Evolutionary conservation across 2,113 vertebrate genomes (phyloP).

Genomic region (Tachysurus vachellii): DNA sequence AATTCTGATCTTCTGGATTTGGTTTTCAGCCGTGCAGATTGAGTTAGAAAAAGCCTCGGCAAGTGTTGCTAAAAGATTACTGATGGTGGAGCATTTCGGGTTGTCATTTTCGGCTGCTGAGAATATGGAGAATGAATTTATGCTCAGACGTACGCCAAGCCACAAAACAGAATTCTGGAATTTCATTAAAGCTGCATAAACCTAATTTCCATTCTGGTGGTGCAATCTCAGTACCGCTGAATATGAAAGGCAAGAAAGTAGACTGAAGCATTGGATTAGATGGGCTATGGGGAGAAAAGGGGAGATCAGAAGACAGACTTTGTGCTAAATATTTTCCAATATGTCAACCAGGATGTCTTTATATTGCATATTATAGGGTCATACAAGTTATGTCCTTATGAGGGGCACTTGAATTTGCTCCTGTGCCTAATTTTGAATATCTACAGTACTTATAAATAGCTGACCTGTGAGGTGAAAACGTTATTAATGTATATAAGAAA

Average conservation of each 20-base stretch:
- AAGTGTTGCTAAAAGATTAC: conserved; percentile 38
- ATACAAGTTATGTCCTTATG: neutral
- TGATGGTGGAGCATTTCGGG: conserved; percentile 47
- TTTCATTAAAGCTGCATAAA: conserved; percentile 56
- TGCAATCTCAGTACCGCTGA: conserved; percentile 54
- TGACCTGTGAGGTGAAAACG: conserved; percentile 27
- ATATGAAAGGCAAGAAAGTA: conserved; percentile 51
- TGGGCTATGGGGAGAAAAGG: neutral
- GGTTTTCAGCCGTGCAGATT: conserved; percentile 34
- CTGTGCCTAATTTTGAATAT: conserved; percentile 14
- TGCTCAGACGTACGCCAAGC: conserved; percentile 47
- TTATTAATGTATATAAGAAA: conserved; percentile 42
- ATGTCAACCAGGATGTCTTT: conserved; percentile 14
- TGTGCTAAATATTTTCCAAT: conserved; percentile 17
- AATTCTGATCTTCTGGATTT: conserved; percentile 28
- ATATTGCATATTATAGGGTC: conserved; percentile 14
- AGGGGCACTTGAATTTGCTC: neutral
- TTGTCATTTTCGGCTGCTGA: conserved; percentile 54
- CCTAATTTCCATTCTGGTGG: conserved; percentile 54
- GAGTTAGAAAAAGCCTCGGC: conserved; percentile 21
- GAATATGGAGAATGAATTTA: conserved; percentile 56
- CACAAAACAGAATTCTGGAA: conserved; percentile 59
- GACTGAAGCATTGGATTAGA: conserved; percentile 6
- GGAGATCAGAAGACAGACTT: conserved; percentile 19
- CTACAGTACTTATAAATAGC: conserved; percentile 20